These are phyloP conservation scores for Coptodon bakossiorum DNA, from an alignment of 2,113 vertebrate genomes.

Conservation along the genomic window DNA sequence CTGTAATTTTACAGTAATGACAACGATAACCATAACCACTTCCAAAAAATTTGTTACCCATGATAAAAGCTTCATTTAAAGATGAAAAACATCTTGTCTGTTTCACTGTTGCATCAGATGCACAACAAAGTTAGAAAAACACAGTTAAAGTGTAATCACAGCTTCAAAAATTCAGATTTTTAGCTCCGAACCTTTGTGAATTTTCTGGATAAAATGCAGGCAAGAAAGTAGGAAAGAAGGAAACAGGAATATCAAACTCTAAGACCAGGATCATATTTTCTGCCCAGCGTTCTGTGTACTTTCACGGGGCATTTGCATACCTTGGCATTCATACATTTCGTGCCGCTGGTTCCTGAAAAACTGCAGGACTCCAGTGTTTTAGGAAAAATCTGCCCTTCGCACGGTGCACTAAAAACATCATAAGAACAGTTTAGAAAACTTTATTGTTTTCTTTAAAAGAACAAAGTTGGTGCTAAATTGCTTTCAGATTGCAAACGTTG, in stretches of 20 bases:
- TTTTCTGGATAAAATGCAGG: neutral
- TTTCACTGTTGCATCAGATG: neutral
- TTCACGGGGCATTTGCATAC: slow-evolving; percentile 33
- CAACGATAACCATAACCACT: neutral
- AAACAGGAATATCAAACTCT: neutral
- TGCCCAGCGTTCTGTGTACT: slow-evolving; percentile 19
- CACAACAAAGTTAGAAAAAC: neutral
- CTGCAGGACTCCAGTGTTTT: neutral
- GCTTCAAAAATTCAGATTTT: neutral
- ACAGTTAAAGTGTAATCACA: neutral
- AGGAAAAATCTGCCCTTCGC: neutral
- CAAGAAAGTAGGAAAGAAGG: neutral
- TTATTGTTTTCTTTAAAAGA: neutral
- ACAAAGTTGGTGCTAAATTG: neutral
- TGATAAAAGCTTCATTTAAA: neutral
- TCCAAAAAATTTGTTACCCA: neutral
- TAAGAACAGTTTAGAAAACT: neutral
- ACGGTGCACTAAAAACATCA: neutral
- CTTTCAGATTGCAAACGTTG: neutral
- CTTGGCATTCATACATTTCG: slow-evolving; percentile 19
- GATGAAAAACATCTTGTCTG: neutral
- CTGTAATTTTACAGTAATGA: neutral
- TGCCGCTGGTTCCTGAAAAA: neutral
- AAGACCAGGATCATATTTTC: neutral
- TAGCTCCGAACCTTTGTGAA: neutral